These are phyloP conservation scores for Conus betulinus DNA, from an alignment of 1,140 invertebrate genomes.

Conservation along the genomic window DNA sequence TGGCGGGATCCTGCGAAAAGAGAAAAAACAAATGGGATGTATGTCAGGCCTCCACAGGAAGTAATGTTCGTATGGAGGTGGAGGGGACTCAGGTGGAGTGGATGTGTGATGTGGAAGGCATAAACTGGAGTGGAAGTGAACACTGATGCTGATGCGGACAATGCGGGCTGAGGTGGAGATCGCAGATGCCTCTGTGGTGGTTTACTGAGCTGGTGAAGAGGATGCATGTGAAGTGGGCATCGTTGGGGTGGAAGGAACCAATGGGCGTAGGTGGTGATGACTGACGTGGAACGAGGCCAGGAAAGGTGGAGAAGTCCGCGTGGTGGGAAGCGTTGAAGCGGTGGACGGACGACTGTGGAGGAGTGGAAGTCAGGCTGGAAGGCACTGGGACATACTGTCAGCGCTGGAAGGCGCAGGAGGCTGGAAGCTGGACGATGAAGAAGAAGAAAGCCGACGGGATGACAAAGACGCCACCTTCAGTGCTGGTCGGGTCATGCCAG, in stretches of 20 bases:
- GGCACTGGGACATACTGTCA: no score
- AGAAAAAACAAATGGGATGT: no score
- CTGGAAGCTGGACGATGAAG: neutral
- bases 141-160: neutral
- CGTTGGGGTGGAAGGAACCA: neutral
- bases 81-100: neutral
- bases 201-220: neutral
- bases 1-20: neutral
- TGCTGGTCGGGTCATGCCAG: neutral
- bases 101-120: neutral
- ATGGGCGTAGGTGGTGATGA: neutral
- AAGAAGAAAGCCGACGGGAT: neutral
- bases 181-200: neutral
- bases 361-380: neutral
- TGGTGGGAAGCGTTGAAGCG: no score
- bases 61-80: neutral
- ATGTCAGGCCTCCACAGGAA: neutral
- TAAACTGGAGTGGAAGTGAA: neutral
- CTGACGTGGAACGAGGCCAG: no score
- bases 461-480: neutral
- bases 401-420: neutral
- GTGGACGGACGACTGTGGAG: neutral
- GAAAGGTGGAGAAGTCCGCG: neutral
- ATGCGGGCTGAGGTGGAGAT: neutral
- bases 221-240: neutral